These are phyloP conservation scores for Sebastes cheni DNA, from an alignment of 2,797 vertebrate species.

Conservation along the genomic window DNA sequence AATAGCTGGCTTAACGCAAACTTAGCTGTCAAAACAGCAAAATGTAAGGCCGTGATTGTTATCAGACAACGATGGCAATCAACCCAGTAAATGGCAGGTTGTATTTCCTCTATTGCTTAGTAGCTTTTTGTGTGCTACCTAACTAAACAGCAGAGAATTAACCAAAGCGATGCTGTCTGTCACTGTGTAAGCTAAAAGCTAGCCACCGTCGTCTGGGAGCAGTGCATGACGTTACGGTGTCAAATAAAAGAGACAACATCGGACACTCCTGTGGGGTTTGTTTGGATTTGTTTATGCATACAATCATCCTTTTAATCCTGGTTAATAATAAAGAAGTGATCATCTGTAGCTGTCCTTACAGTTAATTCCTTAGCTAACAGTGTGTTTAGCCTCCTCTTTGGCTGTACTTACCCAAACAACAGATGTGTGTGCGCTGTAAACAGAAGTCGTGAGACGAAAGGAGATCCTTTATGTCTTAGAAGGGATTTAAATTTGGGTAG, in stretches of 20 bases:
- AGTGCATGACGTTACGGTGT: not conserved
- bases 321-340: not conserved
- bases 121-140: not conserved
- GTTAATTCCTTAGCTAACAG: not conserved
- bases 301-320: not conserved
- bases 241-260: not conserved
- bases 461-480: accelerated
- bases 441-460: not conserved
- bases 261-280: not conserved
- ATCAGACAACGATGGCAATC: not conserved
- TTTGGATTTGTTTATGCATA: not conserved
- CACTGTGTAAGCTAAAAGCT: conserved; percentile 46
- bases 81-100: not conserved
- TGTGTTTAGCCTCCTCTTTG: conserved; percentile 11
- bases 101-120: not conserved
- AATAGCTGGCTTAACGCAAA: conserved; percentile 51
- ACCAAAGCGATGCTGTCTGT: conserved; percentile 7
- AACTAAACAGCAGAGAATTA: not conserved
- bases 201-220: not conserved
- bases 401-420: not conserved
- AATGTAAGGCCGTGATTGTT: conserved; percentile 19
- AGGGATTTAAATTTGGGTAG: not conserved
- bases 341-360: not conserved
- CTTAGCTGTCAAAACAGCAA: conserved; percentile 51
- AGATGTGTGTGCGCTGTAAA: not conserved